Percentiles rank a stretch among this genome's conserved stretches.
Evolutionary conservation across 2,797 vertebrate species (phyloP).

Genomic region (Pangasius mekongensis): DNA sequence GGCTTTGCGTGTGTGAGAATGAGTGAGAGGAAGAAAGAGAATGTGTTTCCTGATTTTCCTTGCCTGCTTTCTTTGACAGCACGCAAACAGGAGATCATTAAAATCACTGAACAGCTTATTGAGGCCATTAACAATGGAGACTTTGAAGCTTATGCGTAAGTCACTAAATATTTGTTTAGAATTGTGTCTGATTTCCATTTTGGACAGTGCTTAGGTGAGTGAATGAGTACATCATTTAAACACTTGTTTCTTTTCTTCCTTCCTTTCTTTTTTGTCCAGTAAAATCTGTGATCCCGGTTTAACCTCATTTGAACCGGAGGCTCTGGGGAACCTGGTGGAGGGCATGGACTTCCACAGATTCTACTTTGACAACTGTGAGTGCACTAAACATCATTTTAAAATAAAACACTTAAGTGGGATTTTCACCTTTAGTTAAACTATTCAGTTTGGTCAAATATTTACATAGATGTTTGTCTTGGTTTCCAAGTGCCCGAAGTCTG

Average conservation of each 20-base stretch:
- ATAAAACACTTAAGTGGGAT: not conserved
- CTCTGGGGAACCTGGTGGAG: constrained; percentile 94
- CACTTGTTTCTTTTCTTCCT: not conserved
- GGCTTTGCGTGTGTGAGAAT: not conserved
- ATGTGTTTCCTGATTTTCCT: constrained; percentile 4
- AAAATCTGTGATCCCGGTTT: constrained; percentile 94
- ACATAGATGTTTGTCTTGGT: not conserved
- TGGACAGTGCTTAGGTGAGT: not conserved
- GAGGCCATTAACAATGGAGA: constrained; percentile 97
- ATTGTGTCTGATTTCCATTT: not conserved
- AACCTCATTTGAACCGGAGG: constrained; percentile 96
- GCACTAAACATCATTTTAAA: not conserved
- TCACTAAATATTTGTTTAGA: constrained; percentile 40
- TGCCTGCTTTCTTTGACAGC: constrained; percentile 62
- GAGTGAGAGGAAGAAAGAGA: not conserved
- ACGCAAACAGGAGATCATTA: constrained; percentile 84
- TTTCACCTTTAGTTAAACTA: not conserved
- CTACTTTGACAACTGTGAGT: constrained; percentile 97
- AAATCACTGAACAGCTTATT: constrained; percentile 97
- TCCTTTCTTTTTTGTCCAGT: constrained; percentile 64
- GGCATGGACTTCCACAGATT: constrained; percentile 99
- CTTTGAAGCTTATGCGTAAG: constrained; percentile 96
- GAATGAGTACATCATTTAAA: not conserved
- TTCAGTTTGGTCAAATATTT: not conserved
- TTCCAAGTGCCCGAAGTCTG: not conserved